These are phyloP conservation scores for Drosophila varians DNA, from an alignment of 1,140 invertebrate genomes.

Conservation along the genomic window DNA sequence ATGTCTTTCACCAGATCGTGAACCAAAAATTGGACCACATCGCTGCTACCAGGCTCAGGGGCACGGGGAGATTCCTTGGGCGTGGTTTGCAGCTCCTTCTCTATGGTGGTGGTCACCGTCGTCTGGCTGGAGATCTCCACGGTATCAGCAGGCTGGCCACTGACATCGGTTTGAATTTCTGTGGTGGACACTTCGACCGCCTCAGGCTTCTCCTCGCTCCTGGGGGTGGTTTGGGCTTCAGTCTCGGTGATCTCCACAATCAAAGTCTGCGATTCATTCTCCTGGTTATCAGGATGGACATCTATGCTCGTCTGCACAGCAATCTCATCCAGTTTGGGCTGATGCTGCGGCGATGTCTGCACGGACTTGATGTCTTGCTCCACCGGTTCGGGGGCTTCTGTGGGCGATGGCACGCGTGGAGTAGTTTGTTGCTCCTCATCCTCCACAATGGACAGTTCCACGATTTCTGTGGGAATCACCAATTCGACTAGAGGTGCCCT, in stretches of 20 bases:
- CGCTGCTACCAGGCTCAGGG: conserved; percentile 48
- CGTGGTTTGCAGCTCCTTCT: conserved; percentile 85
- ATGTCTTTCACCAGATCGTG: conserved; percentile 82
- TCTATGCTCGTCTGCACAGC: conserved; percentile 84
- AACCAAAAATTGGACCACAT: conserved; percentile 68
- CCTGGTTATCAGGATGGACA: conserved; percentile 65
- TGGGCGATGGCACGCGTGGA: conserved; percentile 61
- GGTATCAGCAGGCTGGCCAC: conserved; percentile 77
- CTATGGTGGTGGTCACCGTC: conserved; percentile 84
- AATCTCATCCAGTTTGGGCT: conserved; percentile 79
- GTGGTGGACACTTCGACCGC: conserved; percentile 35
- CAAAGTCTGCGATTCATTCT: conserved; percentile 77
- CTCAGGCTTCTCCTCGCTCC: conserved; percentile 23
- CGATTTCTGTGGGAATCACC: conserved; percentile 85
- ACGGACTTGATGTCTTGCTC: conserved; percentile 85
- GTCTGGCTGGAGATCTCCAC: conserved; percentile 86
- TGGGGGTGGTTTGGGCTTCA: conserved; percentile 76
- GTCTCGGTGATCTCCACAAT: conserved; percentile 68
- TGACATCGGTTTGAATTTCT: conserved; percentile 79
- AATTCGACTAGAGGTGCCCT: conserved; percentile 84
- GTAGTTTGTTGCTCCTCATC: conserved; percentile 84
- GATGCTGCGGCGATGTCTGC: conserved; percentile 86
- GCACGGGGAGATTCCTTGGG: conserved; percentile 80
- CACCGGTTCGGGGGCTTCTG: background rate
- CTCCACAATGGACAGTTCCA: conserved; percentile 85